A percentile compares a stretch with the other conserved stretches of the same genome.
Evolutionary conservation across 2,113 vertebrate species (phyloP).

Genomic region (Dryoscopus gambensis): DNA sequence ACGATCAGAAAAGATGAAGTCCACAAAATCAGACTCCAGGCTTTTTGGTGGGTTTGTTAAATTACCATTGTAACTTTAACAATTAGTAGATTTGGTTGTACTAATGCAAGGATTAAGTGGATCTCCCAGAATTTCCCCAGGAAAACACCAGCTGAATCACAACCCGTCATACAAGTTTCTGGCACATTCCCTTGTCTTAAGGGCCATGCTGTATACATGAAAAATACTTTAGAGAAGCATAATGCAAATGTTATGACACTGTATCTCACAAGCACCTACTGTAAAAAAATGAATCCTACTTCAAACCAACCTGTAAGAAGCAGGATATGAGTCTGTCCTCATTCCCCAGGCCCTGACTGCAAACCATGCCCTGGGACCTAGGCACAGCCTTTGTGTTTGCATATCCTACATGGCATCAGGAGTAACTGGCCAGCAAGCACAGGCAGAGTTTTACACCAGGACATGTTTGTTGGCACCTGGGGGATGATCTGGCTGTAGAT

Average conservation of each 20-base stretch:
- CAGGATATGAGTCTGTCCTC: background rate
- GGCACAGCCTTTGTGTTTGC: background rate
- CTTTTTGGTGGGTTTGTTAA: background rate
- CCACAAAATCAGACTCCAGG: background rate
- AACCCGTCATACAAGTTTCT: background rate
- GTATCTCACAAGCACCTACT: background rate
- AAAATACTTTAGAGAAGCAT: background rate
- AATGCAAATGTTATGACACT: background rate
- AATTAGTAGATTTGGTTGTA: background rate
- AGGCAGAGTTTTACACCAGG: background rate
- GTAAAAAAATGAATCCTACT: background rate
- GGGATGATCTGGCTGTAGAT: background rate
- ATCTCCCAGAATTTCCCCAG: background rate
- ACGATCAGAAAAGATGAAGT: background rate
- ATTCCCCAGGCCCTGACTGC: background rate
- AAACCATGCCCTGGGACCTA: background rate
- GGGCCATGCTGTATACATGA: background rate
- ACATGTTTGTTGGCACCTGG: background rate
- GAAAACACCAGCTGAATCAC: background rate
- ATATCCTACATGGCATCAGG: accelerated
- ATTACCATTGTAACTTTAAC: background rate
- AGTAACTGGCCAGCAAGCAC: background rate
- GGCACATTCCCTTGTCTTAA: background rate
- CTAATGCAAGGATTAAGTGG: background rate
- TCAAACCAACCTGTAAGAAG: background rate